Percentiles rank a stretch among this genome's conserved stretches.
phyloP scores from a whole-genome alignment of 2,888 invertebrate genomes.

The Amphipoea lucens region DNA sequence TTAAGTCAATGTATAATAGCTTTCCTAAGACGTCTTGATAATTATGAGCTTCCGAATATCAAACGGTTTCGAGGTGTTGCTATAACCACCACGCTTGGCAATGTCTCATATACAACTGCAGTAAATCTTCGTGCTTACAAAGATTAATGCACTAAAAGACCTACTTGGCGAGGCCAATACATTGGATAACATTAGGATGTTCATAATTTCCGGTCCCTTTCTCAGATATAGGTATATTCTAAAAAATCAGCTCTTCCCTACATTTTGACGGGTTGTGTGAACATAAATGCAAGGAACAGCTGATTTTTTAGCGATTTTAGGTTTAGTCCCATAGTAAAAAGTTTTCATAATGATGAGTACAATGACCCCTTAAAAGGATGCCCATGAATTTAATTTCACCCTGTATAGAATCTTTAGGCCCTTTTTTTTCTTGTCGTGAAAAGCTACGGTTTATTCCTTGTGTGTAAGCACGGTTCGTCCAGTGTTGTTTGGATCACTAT shows the following conservation, averaged over 20 bases:
- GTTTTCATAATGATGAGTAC: too few relatives aligned
- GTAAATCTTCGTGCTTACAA: constrained; percentile 37
- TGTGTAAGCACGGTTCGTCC: too few relatives aligned
- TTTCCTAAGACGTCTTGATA: background rate
- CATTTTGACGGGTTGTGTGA: too few relatives aligned
- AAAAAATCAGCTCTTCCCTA: too few relatives aligned
- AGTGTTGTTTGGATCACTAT: too few relatives aligned
- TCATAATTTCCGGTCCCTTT: constrained; percentile 46
- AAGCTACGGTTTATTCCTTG: background rate
- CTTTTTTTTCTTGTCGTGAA: background rate
- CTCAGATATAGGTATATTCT: constrained; percentile 22
- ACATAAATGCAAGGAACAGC: too few relatives aligned
- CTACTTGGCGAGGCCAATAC: constrained; percentile 48
- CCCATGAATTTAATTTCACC: too few relatives aligned
- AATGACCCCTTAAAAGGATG: too few relatives aligned
- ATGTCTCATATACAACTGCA: constrained; percentile 24
- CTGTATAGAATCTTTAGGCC: too few relatives aligned
- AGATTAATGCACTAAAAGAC: constrained; percentile 45
- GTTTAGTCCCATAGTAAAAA: too few relatives aligned
- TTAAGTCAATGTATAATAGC: background rate
- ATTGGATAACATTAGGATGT: constrained; percentile 52
- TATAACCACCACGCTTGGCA: constrained; percentile 17
- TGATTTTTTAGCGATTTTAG: too few relatives aligned
- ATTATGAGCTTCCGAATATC: background rate
- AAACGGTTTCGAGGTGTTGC: constrained; percentile 18